Evolutionary conservation across 2,797 vertebrate species (phyloP).

Genomic region (Syndactyla subalaris): DNA sequence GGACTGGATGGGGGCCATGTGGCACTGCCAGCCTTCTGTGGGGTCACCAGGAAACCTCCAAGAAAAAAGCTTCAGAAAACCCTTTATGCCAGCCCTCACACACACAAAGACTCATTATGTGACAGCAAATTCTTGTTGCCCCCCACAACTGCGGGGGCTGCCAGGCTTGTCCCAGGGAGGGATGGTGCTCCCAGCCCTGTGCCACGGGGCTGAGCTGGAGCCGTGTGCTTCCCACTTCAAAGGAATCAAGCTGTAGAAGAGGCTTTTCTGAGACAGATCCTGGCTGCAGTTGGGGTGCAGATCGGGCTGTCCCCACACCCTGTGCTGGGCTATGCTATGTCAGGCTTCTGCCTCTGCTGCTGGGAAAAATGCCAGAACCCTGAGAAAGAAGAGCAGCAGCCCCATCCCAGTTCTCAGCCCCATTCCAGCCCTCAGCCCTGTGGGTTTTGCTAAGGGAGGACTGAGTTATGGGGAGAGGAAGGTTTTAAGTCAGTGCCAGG

Average conservation of each 20-base stretch:
- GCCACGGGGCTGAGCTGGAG: not conserved
- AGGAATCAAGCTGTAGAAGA: not conserved
- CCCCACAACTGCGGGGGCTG: accelerated
- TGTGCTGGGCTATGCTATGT: not conserved
- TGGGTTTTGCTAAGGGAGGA: not conserved
- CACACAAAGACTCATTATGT: not conserved
- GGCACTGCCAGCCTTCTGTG: not conserved
- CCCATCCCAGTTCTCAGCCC: not conserved
- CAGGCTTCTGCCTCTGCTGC: not conserved
- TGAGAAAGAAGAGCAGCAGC: not conserved
- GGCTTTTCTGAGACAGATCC: not conserved
- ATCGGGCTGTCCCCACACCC: not conserved
- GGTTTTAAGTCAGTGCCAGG: not conserved
- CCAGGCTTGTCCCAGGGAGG: not conserved
- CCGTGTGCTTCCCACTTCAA: accelerated
- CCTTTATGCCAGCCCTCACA: not conserved
- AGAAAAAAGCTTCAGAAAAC: not conserved
- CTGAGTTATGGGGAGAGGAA: not conserved
- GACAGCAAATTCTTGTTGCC: not conserved
- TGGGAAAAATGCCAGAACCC: not conserved
- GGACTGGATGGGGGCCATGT: not conserved
- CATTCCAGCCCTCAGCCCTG: not conserved
- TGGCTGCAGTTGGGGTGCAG: not conserved
- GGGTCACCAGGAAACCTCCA: not conserved
- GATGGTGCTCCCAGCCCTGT: not conserved